Evolutionary conservation across 2,888 invertebrate genomes (phyloP), one percentile per base, ranked within the genome.

Genomic region (Melanostoma scalare): DNA sequence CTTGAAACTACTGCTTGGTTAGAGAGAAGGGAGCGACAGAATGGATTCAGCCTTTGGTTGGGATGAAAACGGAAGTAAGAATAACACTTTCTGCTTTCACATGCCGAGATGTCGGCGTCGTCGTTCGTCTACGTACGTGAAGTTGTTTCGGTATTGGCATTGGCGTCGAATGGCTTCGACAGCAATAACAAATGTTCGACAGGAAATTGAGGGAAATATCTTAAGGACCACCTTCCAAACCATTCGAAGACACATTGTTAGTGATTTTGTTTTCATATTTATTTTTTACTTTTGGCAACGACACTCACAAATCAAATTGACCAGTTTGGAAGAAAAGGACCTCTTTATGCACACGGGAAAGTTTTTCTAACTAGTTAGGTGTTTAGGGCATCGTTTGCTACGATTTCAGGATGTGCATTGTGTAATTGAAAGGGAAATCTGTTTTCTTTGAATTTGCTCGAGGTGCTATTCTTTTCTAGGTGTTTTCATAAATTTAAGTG

Each of bases 151-250:
- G 20, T 68, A 52, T 68, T 73, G 79, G 69, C 69, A 20, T 53
- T 84, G 78, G 82, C 84, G 84, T 84, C 79, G 74, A 71, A 75
- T 79, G 74, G 74, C 65, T 79, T 65, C 74, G 84, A 79, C 79
- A 67, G 79, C 79, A 84, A 84, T 79, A 84, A 75, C 79, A 84
- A 84, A 69, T 55, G 55, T 48, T 71, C 69, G 48, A 50, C 58
- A 71, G 71, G 71, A 60, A 69, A 69, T 69, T 69, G 71, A 71
- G 60, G 58, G 71, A 58, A 71, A 71, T 63, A 71, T 68, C 55
- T 35, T 48, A 61, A 50, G 67, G 44, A 46, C 50, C 60, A 67
- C 71, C 44, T 50, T 40, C 36, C 33, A 44, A 44, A 36, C 36
- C 30, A 52, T 78, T 75, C 63, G 61, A 20, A 56, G 48, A 56